Conservation (phyloP, 2,888 invertebrate genomes). For the Hemaris fuciformis region DNA sequence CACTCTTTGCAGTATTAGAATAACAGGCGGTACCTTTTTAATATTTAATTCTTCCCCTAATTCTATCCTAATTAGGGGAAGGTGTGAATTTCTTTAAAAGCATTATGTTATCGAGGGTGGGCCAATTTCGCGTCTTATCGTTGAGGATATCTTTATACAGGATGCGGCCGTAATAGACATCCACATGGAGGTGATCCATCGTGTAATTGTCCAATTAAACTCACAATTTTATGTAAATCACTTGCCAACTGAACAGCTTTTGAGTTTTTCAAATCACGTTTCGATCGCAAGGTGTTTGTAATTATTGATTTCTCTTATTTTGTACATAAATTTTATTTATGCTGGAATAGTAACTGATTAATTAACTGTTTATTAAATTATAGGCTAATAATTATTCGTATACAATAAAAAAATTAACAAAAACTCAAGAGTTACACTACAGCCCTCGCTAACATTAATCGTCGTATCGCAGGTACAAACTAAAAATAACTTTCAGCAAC, state of each 20-base stretch:
- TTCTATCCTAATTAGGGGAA: slow-evolving; percentile 72
- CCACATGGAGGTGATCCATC: slow-evolving; percentile 56
- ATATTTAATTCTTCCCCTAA: slow-evolving; percentile 72
- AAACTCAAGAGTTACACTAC: too few relatives aligned
- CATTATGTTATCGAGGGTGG: slow-evolving; percentile 68
- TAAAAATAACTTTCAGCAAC: too few relatives aligned
- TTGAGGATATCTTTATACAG: slow-evolving; percentile 62
- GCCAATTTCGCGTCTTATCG: slow-evolving; percentile 61
- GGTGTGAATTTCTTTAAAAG: slow-evolving; percentile 76
- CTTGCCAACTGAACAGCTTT: slow-evolving; percentile 17
- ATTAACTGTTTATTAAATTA: not conserved
- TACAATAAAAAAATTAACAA: too few relatives aligned
- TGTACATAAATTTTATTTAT: not conserved
- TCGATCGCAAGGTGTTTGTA: slow-evolving; percentile 35
- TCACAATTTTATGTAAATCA: slow-evolving; percentile 74
- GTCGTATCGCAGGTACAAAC: too few relatives aligned
- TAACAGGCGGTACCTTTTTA: slow-evolving; percentile 49
- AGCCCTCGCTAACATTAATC: too few relatives aligned
- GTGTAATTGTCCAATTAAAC: slow-evolving; percentile 79
- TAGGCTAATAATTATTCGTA: too few relatives aligned
- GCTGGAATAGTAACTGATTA: not conserved
- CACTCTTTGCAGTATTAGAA: slow-evolving; percentile 41
- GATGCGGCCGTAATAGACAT: slow-evolving; percentile 66
- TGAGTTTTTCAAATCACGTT: slow-evolving; percentile 24
- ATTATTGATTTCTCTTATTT: not conserved